Base-by-base conservation (phyloP, 2,797 vertebrate species). In the Takifugu ocellatus region DNA sequence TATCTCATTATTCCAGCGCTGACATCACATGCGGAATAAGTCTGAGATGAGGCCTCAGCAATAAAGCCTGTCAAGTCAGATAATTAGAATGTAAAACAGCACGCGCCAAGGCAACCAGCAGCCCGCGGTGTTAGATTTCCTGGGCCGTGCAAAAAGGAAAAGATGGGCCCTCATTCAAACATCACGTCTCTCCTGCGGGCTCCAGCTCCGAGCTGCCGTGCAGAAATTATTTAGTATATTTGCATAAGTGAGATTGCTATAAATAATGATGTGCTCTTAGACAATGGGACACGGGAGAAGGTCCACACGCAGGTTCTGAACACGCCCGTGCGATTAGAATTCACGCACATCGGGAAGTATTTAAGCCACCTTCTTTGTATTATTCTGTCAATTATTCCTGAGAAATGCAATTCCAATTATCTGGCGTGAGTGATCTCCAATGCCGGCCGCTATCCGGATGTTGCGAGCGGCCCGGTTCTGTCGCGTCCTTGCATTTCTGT, bases 171-270 rank as follows among this genome's bases (percentile, higher is more conserved):
- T 77, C 81, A 69, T 75, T 86, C 76, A 74, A 83, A 88, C 87
- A 86, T 85, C 87, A 89, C 85, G 75, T 83, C 58, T 39, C 67
- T 91, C 80, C 83, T 88, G 74, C 24, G 84, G 85, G 84, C 81
- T 62, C 81, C 77, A 53, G 78, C 89, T 88, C 84, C 86, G 85
- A 90, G 90, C 87, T 88, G 90, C 89, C 84, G 82, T 81, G 68
- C 78, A 87, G 83, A 92, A 92, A 92, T 92, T 85, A 92, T 90
- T 91, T 84, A 89, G 83, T 73, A 81, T 89, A 91, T 92, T 91
- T 92, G 89, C 89, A 92, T 91, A 89, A 89, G 86, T 91, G 88
- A 91, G 84, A 88, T 87, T 76, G 79, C 81, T 82, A 84, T 90
- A 78, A 90, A 92, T 92, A 90, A 92, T 90, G 33, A 11, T 68